A percentile compares a stretch with the other conserved stretches of the same genome.
Evolutionary conservation across 2,888 invertebrate genomes (phyloP).

Genomic region (Celastrina argiolus): DNA sequence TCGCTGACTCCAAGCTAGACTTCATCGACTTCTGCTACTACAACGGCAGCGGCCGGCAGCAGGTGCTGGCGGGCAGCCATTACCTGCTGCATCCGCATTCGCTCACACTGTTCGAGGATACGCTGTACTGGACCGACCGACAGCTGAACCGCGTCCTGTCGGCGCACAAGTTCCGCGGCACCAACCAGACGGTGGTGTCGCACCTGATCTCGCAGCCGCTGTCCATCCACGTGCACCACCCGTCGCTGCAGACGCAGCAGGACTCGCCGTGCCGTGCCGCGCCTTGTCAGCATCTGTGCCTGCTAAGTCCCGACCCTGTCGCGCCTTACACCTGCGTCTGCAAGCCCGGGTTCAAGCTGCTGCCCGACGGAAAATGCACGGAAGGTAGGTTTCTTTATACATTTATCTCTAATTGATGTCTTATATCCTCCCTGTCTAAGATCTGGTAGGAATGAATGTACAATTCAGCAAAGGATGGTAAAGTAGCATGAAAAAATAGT

Average conservation of each 20-base stretch:
- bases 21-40: slow-evolving; percentile 99
- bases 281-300: slow-evolving; percentile 92
- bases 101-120: slow-evolving; percentile 95
- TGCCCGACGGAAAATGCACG: slow-evolving; percentile 83
- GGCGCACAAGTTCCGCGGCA: slow-evolving; percentile 94
- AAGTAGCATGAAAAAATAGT: too few relatives aligned
- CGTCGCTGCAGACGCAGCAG: slow-evolving; percentile 91
- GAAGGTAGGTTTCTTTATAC: slow-evolving; percentile 65
- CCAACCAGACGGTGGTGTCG: slow-evolving; percentile 94
- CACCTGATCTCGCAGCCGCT: slow-evolving; percentile 96
- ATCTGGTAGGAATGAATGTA: too few relatives aligned
- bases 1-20: slow-evolving; percentile 97
- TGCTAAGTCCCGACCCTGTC: slow-evolving; percentile 86
- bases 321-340: slow-evolving; percentile 92
- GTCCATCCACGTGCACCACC: slow-evolving; percentile 96
- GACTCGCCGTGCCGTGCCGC: slow-evolving; percentile 84
- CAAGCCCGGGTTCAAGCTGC: slow-evolving; percentile 88
- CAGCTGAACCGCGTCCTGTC: slow-evolving; percentile 93
- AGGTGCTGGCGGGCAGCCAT: slow-evolving; percentile 92
- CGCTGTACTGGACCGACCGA: slow-evolving; percentile 97
- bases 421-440: too few relatives aligned
- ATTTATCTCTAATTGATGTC: background rate
- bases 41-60: slow-evolving; percentile 93
- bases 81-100: slow-evolving; percentile 97
- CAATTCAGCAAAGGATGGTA: too few relatives aligned